These are phyloP conservation scores for Alcedo atthis DNA, from an alignment of 2,797 vertebrate species.

Conservation along the genomic window DNA sequence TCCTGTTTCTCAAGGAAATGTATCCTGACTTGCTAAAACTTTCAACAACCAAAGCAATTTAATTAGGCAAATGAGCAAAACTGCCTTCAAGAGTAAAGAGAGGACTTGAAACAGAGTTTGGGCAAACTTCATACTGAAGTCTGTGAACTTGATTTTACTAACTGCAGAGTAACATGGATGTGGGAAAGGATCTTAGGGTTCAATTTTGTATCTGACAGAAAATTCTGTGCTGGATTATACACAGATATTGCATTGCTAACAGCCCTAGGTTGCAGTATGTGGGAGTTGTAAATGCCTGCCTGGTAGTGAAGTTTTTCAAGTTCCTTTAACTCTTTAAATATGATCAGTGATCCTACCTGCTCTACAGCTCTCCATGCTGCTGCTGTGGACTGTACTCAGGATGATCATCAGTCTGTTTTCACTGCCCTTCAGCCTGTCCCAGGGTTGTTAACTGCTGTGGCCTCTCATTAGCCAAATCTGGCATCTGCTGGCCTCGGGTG, in stretches of 20 bases:
- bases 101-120: background rate
- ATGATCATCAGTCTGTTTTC: background rate
- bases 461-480: constrained; percentile 2
- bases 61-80: background rate
- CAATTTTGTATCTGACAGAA: background rate
- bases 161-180: background rate
- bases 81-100: background rate
- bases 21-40: background rate
- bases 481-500: constrained; percentile 39
- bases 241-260: background rate
- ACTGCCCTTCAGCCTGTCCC: background rate
- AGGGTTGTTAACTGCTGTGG: background rate
- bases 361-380: background rate
- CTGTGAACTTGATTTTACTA: background rate
- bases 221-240: background rate
- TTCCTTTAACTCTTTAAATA: background rate
- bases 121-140: background rate
- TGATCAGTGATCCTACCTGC: background rate
- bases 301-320: background rate
- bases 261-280: background rate
- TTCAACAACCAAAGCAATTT: background rate
- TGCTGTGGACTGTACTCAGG: background rate
- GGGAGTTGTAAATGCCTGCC: background rate
- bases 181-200: background rate
- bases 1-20: background rate